Percentiles rank a stretch among this genome's conserved stretches.
These are phyloP conservation scores for Megaleporinus macrocephalus DNA, from an alignment of 2,113 vertebrate genomes.

Conservation along the genomic window DNA sequence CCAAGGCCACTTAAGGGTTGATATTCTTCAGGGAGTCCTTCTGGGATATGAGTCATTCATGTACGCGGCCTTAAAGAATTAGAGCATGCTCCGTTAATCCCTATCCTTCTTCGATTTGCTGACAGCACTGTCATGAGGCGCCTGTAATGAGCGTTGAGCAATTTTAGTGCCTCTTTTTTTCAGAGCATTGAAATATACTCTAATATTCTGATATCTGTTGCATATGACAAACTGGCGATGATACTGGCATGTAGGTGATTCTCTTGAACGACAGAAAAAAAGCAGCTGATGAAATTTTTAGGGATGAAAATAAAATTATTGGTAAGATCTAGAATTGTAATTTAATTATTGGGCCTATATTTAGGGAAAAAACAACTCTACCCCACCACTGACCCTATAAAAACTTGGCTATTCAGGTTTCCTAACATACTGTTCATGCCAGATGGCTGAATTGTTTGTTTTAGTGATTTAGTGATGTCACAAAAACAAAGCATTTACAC, in stretches of 20 bases:
- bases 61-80: neutral
- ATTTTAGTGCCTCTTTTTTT: neutral
- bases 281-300: neutral
- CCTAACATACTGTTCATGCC: too few species aligned
- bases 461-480: too few species aligned
- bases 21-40: conserved; percentile 3
- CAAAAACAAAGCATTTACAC: too few species aligned
- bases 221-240: neutral
- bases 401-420: too few species aligned
- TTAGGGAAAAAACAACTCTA: too few species aligned
- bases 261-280: neutral
- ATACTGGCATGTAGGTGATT: neutral
- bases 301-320: too few species aligned
- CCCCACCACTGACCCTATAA: too few species aligned
- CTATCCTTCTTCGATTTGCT: neutral
- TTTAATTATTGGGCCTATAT: too few species aligned
- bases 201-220: neutral
- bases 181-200: neutral
- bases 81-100: conserved; percentile 1
- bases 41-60: neutral
- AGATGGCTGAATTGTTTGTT: too few species aligned
- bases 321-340: too few species aligned
- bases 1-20: neutral
- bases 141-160: neutral
- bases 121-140: neutral